These are phyloP conservation scores for Shinisaurus crocodilurus DNA, from an alignment of 2,113 vertebrate genomes.

Conservation along the genomic window DNA sequence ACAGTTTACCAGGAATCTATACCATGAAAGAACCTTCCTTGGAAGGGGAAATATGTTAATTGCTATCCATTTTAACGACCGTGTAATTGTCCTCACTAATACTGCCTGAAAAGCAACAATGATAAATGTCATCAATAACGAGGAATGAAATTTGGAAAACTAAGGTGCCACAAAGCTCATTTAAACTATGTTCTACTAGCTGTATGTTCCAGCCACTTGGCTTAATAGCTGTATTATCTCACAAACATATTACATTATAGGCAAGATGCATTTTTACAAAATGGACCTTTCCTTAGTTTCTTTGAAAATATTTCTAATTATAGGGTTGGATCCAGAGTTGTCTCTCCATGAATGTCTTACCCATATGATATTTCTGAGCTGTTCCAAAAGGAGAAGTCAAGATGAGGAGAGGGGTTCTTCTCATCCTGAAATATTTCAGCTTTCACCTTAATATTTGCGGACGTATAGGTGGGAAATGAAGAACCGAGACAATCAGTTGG, in stretches of 20 bases:
- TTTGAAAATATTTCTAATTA: background rate
- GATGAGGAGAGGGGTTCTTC: no score
- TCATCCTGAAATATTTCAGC: no score
- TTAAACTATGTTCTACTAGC: constrained; percentile 32
- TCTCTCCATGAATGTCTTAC: background rate
- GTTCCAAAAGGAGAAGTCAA: no score
- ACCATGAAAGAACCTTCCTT: constrained; percentile 51
- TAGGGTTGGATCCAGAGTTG: background rate
- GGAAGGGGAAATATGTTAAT: constrained; percentile 56
- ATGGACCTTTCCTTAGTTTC: background rate
- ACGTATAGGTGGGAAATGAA: no score
- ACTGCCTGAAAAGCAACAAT: constrained; percentile 58
- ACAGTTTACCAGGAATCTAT: constrained; percentile 24
- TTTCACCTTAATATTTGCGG: no score
- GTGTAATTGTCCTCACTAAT: constrained; percentile 61
- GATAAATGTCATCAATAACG: constrained; percentile 59
- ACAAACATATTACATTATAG: background rate
- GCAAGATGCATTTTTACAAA: constrained; percentile 17
- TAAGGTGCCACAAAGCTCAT: constrained; percentile 42
- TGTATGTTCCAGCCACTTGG: constrained; percentile 32
- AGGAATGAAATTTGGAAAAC: constrained; percentile 33
- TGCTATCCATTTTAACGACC: constrained; percentile 51
- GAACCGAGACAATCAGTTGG: no score
- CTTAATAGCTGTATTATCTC: constrained; percentile 11
- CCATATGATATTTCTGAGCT: no score